Conservation (phyloP, 2,113 vertebrate species). For the Strix uralensis region DNA sequence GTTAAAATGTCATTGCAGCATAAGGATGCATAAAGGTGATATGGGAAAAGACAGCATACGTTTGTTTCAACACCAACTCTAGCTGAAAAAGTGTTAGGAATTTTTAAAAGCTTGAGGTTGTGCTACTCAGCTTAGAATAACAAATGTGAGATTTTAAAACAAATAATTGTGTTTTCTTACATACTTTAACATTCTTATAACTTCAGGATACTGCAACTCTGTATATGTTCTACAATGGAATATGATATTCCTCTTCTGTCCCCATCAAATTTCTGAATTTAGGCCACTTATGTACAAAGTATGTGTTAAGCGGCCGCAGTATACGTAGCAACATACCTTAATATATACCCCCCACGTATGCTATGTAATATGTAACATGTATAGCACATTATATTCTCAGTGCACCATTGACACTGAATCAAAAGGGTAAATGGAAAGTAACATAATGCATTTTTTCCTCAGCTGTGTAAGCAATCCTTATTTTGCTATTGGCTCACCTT, state of each 20-base stretch:
- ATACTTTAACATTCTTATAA: not conserved
- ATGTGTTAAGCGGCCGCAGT: not conserved
- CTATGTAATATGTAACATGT: not conserved
- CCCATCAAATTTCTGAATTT: not conserved
- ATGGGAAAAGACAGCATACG: not conserved
- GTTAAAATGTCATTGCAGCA: not conserved
- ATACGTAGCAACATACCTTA: not conserved
- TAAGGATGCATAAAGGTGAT: not conserved
- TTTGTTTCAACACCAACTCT: not conserved
- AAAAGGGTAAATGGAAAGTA: not conserved
- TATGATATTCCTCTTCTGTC: not conserved
- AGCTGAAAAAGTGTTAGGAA: not conserved
- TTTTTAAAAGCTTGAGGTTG: constrained; percentile 5
- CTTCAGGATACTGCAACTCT: not conserved
- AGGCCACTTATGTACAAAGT: not conserved
- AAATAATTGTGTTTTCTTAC: not conserved
- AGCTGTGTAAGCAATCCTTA: not conserved
- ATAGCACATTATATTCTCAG: not conserved
- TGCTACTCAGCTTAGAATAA: not conserved
- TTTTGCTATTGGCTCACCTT: not conserved
- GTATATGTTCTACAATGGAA: not conserved
- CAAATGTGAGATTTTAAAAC: not conserved
- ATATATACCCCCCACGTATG: not conserved
- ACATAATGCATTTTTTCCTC: not conserved
- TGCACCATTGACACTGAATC: not conserved